phyloP scores from a whole-genome alignment of 1,140 invertebrate genomes.

The Littorina saxatilis region DNA sequence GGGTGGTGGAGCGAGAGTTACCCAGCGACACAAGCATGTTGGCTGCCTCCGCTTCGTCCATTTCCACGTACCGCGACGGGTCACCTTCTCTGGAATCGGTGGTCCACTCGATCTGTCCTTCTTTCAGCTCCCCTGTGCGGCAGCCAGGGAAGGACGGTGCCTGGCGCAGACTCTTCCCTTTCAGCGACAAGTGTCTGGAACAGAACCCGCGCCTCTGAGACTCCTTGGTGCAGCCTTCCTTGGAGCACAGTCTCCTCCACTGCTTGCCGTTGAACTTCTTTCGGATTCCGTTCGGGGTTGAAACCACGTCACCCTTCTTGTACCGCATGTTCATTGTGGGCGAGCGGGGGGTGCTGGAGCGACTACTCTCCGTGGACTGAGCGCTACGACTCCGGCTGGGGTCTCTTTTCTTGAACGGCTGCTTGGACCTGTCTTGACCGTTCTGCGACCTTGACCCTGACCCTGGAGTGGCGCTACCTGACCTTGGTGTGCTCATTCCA shows the following conservation, averaged over 20 bases:
- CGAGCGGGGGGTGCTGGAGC: conserved; percentile 73
- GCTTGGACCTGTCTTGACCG: conserved; percentile 55
- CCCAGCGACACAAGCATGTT: conserved; percentile 96
- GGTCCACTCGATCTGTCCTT: conserved; percentile 85
- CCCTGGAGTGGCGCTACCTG: conserved; percentile 77
- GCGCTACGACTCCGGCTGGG: conserved; percentile 70
- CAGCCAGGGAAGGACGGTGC: conserved; percentile 60
- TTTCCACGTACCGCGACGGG: conserved; percentile 82
- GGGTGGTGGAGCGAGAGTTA: conserved; percentile 82
- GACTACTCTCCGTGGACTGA: conserved; percentile 72
- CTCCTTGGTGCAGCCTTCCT: conserved; percentile 97
- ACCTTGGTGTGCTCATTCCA: conserved; percentile 69
- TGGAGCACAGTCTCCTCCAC: conserved; percentile 96
- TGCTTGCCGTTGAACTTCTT: conserved; percentile 99
- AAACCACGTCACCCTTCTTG: conserved; percentile 98
- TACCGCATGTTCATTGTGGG: conserved; percentile 90
- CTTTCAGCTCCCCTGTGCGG: conserved; percentile 73
- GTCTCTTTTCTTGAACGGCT: conserved; percentile 69
- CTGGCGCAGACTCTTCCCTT: conserved; percentile 80
- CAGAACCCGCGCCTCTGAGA: conserved; percentile 97
- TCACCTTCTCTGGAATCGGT: conserved; percentile 89
- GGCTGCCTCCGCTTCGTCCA: conserved; percentile 96
- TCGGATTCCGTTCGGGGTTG: conserved; percentile 95
- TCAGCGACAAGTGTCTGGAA: conserved; percentile 94
- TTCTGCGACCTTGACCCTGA: conserved; percentile 67